Percentiles rank a stretch among this genome's conserved stretches.
Conservation (phyloP, 2,888 invertebrate species). For the Cephonodes hylas region DNA sequence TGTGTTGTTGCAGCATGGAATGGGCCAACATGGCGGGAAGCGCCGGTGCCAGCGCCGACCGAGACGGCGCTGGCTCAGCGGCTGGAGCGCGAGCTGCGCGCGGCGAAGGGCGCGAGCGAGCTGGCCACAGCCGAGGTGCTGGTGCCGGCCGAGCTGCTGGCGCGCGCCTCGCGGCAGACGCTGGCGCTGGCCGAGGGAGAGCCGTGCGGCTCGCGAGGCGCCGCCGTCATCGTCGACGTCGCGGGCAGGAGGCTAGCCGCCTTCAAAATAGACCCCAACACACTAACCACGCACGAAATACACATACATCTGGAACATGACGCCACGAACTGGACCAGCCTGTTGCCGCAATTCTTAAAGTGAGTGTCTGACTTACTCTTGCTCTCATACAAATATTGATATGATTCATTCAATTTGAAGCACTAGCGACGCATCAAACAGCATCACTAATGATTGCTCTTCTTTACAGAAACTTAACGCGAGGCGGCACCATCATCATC, state of each 20-base stretch:
- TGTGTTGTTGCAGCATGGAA: slow-evolving; percentile 70
- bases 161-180: slow-evolving; percentile 89
- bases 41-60: slow-evolving; percentile 77
- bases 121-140: slow-evolving; percentile 92
- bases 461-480: slow-evolving; percentile 87
- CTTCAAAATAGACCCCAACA: slow-evolving; percentile 92
- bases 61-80: slow-evolving; percentile 86
- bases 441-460: slow-evolving; percentile 34
- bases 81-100: slow-evolving; percentile 89
- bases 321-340: slow-evolving; percentile 91
- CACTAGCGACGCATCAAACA: background rate
- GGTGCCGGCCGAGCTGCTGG: slow-evolving; percentile 90
- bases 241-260: slow-evolving; percentile 90
- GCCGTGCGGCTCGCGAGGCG: slow-evolving; percentile 93
- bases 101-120: slow-evolving; percentile 89
- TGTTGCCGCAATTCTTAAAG: slow-evolving; percentile 94
- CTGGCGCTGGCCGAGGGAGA: slow-evolving; percentile 92
- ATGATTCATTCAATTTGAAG: background rate
- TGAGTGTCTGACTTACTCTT: slow-evolving; percentile 75
- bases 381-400: background rate
- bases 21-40: slow-evolving; percentile 73
- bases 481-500: slow-evolving; percentile 93
- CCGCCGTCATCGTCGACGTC: slow-evolving; percentile 91
- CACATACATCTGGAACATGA: slow-evolving; percentile 93
- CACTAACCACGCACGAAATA: slow-evolving; percentile 94